Evolutionary conservation across 2,797 vertebrate species (phyloP), one percentile per base, ranked within the genome.

Genomic region (Poeciliopsis gracilis): DNA sequence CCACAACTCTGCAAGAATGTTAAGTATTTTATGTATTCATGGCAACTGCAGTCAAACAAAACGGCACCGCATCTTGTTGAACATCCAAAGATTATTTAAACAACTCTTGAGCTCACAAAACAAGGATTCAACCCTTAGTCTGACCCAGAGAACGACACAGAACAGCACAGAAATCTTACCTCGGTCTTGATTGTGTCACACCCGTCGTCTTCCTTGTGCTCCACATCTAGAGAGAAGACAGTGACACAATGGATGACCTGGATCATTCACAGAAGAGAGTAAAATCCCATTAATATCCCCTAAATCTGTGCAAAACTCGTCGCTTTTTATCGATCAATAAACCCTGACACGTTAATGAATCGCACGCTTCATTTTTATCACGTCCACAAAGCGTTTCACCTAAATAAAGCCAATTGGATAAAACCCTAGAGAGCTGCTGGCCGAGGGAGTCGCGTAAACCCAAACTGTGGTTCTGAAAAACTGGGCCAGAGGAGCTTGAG

Each of bases 201-300:
- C 59, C 91, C 85, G 46, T 95, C 94, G 77, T 96, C 95, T 82
- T 96, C 94, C 84, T 94, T 95, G 89, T 95, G 95, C 90, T 96
- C 95, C 89, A 96, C 94, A 93, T 96, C 96, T 96, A 94, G 73
- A 94, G 82, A 85, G 86, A 90, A 92, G 87, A 91, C 84, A 93
- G 82, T 61, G 5, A 92, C 86, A 94, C 81, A 91, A 92, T 82
- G 80, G 78, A 89, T 87, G 84, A 88, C 82, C 84, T 88, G 85
- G 93, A 90, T 92, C 88, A 91, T 88, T 92, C 77, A 90, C 82
- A 70, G 87, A 20, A 76, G 72, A 70, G 75, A 78, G 76, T 77
- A 86, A 85, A 83, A 43, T 87, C 81, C 77, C 87, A 84, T 82
- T 8, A 3, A 46, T 81, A 83, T 36, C 78, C 80, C 59, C 74